A percentile compares a stretch with the other conserved stretches of the same genome.
These are phyloP conservation scores for Drosophila subpulchrella DNA, from an alignment of 1,140 invertebrate species.

Conservation along the genomic window DNA sequence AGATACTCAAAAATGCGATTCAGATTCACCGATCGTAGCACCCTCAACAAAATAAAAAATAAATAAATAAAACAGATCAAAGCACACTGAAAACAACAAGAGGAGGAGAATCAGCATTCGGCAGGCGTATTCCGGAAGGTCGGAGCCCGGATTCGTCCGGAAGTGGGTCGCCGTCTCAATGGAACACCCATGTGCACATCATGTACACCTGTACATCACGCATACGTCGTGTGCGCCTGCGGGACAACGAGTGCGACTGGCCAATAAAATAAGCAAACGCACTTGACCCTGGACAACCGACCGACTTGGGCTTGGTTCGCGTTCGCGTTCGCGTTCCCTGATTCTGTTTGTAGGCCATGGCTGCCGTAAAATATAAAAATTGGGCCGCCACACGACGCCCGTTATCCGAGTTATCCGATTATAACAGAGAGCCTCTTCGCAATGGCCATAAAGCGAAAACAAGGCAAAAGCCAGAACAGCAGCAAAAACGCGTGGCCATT, in stretches of 20 bases:
- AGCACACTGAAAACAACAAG: background rate
- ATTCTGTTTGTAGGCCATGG: constrained; percentile 54
- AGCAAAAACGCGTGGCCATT: constrained; percentile 22
- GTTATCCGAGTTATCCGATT: constrained; percentile 28
- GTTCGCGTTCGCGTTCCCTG: constrained; percentile 8
- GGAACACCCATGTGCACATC: constrained; percentile 15
- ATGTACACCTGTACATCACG: constrained; percentile 48
- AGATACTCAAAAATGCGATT: constrained; percentile 14
- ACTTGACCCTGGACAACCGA: constrained; percentile 37
- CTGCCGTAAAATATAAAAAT: constrained; percentile 31
- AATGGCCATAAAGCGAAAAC: constrained; percentile 25
- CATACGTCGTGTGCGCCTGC: constrained; percentile 59
- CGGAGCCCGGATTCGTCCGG: constrained; percentile 30
- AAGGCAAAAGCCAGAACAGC: constrained; percentile 14
- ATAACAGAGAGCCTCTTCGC: constrained; percentile 32
- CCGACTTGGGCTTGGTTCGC: constrained; percentile 8
- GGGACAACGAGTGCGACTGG: constrained; percentile 34
- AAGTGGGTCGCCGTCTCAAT: constrained; percentile 45
- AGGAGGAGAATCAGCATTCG: constrained; percentile 26
- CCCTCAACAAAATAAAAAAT: constrained; percentile 3
- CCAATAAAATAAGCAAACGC: constrained; percentile 30
- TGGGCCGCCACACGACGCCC: constrained; percentile 40
- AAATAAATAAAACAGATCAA: background rate
- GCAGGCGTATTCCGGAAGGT: constrained; percentile 36
- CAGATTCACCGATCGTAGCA: constrained; percentile 21